These are phyloP conservation scores for Lamellibrachia columna DNA, from an alignment of 2,888 invertebrate genomes.

Conservation along the genomic window DNA sequence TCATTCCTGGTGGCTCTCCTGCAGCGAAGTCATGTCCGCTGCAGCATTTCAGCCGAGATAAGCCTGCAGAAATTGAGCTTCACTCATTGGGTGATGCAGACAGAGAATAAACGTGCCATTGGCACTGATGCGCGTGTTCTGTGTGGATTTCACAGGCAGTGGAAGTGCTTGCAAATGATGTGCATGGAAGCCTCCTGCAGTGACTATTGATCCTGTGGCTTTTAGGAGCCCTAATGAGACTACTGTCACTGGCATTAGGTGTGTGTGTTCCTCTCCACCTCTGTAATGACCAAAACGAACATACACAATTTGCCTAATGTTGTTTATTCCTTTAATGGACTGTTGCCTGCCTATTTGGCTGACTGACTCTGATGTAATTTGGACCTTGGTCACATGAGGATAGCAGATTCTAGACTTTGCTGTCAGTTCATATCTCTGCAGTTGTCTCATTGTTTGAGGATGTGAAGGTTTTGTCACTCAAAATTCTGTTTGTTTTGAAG, in stretches of 20 bases:
- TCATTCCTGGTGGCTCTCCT: neutral
- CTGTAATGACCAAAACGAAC: neutral
- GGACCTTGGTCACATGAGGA: neutral
- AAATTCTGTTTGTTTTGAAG: neutral
- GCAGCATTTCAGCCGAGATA: neutral
- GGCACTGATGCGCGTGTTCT: neutral
- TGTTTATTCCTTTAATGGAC: slow-evolving; percentile 5
- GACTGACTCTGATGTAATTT: neutral
- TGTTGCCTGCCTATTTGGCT: neutral
- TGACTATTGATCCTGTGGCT: neutral
- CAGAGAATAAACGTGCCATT: neutral
- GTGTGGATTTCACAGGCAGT: neutral
- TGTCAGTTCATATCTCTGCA: neutral
- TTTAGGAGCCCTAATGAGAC: neutral
- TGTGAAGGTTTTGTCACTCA: neutral
- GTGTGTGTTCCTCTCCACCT: neutral
- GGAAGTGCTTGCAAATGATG: slow-evolving; percentile 9
- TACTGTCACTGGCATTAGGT: neutral
- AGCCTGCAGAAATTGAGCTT: slow-evolving; percentile 1
- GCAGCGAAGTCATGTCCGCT: neutral
- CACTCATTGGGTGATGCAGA: neutral
- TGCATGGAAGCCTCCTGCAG: neutral
- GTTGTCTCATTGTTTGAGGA: neutral
- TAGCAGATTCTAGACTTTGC: neutral
- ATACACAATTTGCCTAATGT: neutral